Base-by-base conservation (phyloP, 2,797 vertebrate species). In the Takifugu rubripes region DNA sequence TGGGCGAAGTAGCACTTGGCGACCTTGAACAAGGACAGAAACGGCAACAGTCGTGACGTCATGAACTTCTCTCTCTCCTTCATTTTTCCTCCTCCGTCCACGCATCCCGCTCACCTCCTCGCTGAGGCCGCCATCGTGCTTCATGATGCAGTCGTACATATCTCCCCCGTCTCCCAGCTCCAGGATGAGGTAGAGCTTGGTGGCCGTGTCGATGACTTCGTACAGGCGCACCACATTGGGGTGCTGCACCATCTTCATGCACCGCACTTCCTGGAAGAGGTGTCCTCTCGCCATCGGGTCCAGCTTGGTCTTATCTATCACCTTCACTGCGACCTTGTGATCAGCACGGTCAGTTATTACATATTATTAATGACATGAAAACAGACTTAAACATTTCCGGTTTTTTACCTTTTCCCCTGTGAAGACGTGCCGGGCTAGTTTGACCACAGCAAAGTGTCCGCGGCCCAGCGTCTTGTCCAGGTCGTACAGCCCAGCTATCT, bases 71-170 rank as follows among this genome's bases (percentile, higher is more conserved):
- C 36, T 21, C 5, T 21, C 17, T 5, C 43, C 9, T 3, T 46
- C 1, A 1, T 1, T 17, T 16, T 6, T 17, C 6, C 6, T 31
- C 3, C 14, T 12, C 33, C 6, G 2, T 14, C 6, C 27, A 14
- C 2, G 25, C 11, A 0, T 6, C 49, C 25, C 27, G 1, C 83
- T 76, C 81, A 97, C 87, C 75, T 99, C 96, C 66, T 99, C 97
- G 0, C 88, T 92, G 52, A 99, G 95, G 56, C 97, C 97, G 64
- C 96, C 95, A 64, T 99, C 97, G 0, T 98, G 96, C 74, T 96
- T 98, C 97, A 99, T 99, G 89, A 99, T 99, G 87, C 98, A 98
- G 84, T 99, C 97, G 60, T 97, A 99, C 97, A 99, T 97, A 81
- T 99, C 97, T 45, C 97, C 97, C 1, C 97, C 97, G 43, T 99